A percentile compares a stretch with the other conserved stretches of the same genome.
These are phyloP conservation scores for Pterois miles DNA, from an alignment of 2,797 vertebrate genomes.

Conservation along the genomic window DNA sequence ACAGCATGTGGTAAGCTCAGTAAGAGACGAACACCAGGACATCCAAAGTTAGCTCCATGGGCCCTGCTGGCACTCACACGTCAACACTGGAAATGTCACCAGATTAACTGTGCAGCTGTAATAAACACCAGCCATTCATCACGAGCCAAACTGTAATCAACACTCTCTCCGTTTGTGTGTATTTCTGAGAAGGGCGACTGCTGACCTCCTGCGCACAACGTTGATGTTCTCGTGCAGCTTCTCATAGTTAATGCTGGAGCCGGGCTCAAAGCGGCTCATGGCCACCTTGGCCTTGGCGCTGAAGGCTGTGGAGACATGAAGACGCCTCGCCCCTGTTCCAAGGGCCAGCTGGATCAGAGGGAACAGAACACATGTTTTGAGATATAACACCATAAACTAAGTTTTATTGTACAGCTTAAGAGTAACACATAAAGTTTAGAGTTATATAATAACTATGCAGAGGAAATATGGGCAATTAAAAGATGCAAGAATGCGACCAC, in stretches of 20 bases:
- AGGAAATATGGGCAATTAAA: neutral
- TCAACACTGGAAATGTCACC: conserved; percentile 36
- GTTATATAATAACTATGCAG: neutral
- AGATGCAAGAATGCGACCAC: neutral
- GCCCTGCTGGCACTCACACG: neutral
- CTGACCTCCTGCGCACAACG: conserved; percentile 91
- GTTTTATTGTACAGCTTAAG: conserved; percentile 16
- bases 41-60: conserved; percentile 17
- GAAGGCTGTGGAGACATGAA: conserved; percentile 88
- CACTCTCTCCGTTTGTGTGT: neutral
- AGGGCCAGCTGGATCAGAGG: conserved; percentile 83
- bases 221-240: conserved; percentile 89
- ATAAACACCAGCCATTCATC: conserved; percentile 21
- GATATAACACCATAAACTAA: neutral
- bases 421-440: neutral
- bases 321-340: conserved; percentile 84
- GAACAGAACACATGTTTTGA: conserved; percentile 35
- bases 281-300: conserved; percentile 90
- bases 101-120: conserved; percentile 14
- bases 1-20: conserved; percentile 9
- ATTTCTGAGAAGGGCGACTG: conserved; percentile 4
- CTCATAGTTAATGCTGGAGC: conserved; percentile 86
- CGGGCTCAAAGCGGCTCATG: conserved; percentile 96
- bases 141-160: neutral
- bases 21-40: neutral